phyloP scores from a whole-genome alignment of 1,140 invertebrate genomes.

The Samia ricini region DNA sequence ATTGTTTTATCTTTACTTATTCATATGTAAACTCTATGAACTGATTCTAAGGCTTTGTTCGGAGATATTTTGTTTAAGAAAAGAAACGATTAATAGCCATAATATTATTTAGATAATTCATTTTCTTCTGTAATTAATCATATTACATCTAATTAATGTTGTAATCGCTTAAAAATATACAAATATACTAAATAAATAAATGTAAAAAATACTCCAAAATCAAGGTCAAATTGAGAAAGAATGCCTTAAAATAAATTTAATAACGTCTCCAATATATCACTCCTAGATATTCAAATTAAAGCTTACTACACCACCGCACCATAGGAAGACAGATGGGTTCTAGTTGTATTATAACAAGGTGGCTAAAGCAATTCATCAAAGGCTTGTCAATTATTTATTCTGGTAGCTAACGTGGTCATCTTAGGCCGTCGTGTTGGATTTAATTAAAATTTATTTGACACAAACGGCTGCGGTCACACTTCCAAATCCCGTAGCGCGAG shows the following conservation, averaged over 20 bases:
- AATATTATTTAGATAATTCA: too few relatives aligned
- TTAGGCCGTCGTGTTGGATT: slow-evolving; percentile 39
- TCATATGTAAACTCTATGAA: too few relatives aligned
- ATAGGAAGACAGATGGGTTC: slow-evolving; percentile 58
- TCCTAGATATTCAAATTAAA: slow-evolving; percentile 7
- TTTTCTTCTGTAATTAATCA: too few relatives aligned
- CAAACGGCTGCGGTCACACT: slow-evolving; percentile 11
- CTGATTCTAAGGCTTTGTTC: too few relatives aligned
- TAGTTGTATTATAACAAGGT: slow-evolving; percentile 66
- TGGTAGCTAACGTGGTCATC: slow-evolving; percentile 50
- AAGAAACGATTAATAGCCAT: too few relatives aligned
- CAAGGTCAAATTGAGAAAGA: not conserved
- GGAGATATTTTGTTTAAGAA: too few relatives aligned
- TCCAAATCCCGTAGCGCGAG: not conserved
- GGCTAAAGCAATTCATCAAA: slow-evolving; percentile 64
- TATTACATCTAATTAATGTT: too few relatives aligned
- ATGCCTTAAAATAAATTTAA: not conserved
- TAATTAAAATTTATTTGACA: slow-evolving; percentile 74
- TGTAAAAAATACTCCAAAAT: not conserved
- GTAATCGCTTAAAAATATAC: too few relatives aligned
- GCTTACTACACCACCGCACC: not conserved
- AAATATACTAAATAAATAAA: too few relatives aligned
- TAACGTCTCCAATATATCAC: slow-evolving; percentile 4
- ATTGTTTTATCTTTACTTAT: too few relatives aligned
- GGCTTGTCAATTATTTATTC: slow-evolving; percentile 67